Evolutionary conservation across 2,888 invertebrate genomes (phyloP).

Genomic region (Dasysyrphus tricinctus): DNA sequence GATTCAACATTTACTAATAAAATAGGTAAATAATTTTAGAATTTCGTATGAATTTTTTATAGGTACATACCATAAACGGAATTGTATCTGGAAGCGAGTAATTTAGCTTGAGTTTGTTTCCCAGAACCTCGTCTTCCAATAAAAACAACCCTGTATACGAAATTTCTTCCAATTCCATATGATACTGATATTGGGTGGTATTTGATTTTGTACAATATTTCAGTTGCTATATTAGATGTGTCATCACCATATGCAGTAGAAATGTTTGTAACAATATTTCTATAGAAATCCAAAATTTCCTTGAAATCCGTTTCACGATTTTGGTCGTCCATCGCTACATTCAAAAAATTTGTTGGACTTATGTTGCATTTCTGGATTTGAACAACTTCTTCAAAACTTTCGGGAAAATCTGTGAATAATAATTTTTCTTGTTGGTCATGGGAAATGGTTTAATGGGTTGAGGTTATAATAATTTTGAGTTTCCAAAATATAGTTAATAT

Average conservation of each 20-base stretch:
- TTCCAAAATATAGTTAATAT: too few relatives aligned
- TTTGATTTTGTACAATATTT: conserved; percentile 58
- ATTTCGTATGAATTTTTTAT: too few relatives aligned
- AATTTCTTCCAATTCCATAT: conserved; percentile 55
- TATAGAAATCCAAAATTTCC: conserved; percentile 20
- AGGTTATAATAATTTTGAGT: too few relatives aligned
- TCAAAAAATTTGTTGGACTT: conserved; percentile 60
- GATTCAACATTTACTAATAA: conserved; percentile 78
- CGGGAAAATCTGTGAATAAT: conserved; percentile 68
- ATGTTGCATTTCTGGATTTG: conserved; percentile 45
- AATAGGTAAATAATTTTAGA: conserved; percentile 76
- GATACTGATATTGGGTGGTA: background rate
- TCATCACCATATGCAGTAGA: background rate
- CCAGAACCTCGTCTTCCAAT: conserved; percentile 86
- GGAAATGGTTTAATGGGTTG: background rate
- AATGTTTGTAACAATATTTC: background rate
- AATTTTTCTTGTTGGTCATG: background rate
- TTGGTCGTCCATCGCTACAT: conserved; percentile 26
- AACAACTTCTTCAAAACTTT: conserved; percentile 55
- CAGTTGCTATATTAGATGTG: conserved; percentile 11
- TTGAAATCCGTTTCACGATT: background rate
- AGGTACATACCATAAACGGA: conserved; percentile 84
- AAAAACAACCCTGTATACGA: conserved; percentile 84
- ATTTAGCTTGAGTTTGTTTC: conserved; percentile 84
- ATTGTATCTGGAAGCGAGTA: conserved; percentile 84